Evolutionary conservation across 2,888 invertebrate species (phyloP), one percentile per base, ranked within the genome.

Genomic region (Pheosia gnoma): DNA sequence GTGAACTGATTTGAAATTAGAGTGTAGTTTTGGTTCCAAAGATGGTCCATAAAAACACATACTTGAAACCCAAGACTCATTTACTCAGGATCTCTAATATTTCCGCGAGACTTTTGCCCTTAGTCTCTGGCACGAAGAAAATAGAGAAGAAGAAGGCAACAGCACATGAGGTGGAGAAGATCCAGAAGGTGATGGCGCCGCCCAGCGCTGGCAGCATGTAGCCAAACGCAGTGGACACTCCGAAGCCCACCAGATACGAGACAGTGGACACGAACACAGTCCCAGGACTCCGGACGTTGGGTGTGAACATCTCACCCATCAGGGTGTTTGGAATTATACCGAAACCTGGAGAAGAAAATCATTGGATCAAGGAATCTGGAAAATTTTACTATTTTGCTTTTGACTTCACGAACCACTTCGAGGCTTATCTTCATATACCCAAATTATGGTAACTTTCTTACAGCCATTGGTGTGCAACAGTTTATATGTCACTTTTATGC

Each of bases 81-180:
- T 57, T 67, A 60, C 67, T 75, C 37, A 84, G 65, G 72, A 82
- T 81, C 8, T 74, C 71, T 59, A 80, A 75, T 11, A 84, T 80
- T 57, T 84, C 82, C 5, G 59, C 6, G 8, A 83, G 59, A 61
- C 66, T 83, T 60, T 77, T 82, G 7, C 82, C 83, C 52, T 75
- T 83, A 3, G 84, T 84, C 63, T 85, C 85, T 0, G 84, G 84
- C 5, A 85, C 82, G 58, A 76, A 74, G 3, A 80, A 37, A 0
- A 68, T 0, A 2, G 75, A 75, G 47, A 83, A 84, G 0, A 75
- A 0, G 9, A 78, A 83, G 0, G 78, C 71, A 0, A 68, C 6
- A 0, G 61, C 71, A 53, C 79, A 79, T 0, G 68, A 58, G 0
- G 59, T 61, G 0, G 84, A 60, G 41, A 74, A 84, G 0, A 80